phyloP scores from a whole-genome alignment of 2,797 vertebrate species.

The Chelidonichthys spinosus region DNA sequence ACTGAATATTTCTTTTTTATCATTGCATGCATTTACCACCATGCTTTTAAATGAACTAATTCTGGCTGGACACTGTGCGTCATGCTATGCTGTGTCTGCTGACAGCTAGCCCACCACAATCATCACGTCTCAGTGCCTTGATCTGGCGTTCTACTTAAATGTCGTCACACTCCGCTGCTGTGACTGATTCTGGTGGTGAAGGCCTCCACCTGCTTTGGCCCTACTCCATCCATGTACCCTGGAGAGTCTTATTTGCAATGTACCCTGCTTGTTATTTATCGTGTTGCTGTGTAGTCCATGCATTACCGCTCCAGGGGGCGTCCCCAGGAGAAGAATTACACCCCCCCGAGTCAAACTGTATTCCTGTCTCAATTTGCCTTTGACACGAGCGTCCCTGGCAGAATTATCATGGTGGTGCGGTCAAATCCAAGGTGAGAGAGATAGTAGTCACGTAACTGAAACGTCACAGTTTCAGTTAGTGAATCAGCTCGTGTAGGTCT shows the following conservation, averaged over 20 bases:
- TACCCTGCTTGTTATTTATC: constrained; percentile 55
- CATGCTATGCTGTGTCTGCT: constrained; percentile 68
- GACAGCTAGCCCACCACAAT: constrained; percentile 60
- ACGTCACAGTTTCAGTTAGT: constrained; percentile 29
- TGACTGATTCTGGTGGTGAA: constrained; percentile 29
- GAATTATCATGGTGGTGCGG: constrained; percentile 20
- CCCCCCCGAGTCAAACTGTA: constrained; percentile 33
- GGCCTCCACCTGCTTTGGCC: constrained; percentile 30
- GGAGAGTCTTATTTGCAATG: constrained; percentile 37
- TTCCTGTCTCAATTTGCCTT: constrained; percentile 24
- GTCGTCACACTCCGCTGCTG: constrained; percentile 36
- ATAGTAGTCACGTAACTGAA: constrained; percentile 19
- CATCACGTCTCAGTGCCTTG: constrained; percentile 40
- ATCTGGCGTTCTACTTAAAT: constrained; percentile 42
- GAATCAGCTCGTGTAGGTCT: constrained; percentile 11
- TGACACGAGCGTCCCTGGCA: constrained; percentile 31
- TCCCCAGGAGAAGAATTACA: constrained; percentile 46
- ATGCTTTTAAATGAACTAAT: constrained; percentile 73
- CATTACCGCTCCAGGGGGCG: constrained; percentile 53
- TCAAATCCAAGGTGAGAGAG: constrained; percentile 32
- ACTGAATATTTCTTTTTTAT: constrained; percentile 59
- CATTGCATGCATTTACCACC: constrained; percentile 74
- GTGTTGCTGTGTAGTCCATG: constrained; percentile 62
- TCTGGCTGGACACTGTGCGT: constrained; percentile 57
- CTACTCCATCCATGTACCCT: constrained; percentile 15